Evolutionary conservation across 2,113 vertebrate species (phyloP).

Genomic region (Phalacrocorax carbo): DNA sequence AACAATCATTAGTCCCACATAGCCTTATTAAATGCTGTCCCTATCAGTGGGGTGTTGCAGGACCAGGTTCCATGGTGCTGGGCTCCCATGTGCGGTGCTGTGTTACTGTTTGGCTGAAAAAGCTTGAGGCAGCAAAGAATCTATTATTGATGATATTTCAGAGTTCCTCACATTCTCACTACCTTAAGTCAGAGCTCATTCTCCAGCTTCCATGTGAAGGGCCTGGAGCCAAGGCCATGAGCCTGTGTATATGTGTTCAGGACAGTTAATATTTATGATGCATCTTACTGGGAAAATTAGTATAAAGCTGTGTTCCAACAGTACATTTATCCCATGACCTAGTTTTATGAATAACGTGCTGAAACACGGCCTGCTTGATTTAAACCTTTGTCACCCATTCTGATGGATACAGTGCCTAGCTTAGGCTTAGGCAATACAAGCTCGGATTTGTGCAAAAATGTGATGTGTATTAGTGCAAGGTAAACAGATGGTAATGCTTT

Average conservation of each 20-base stretch:
- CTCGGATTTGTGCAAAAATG: conserved; percentile 61
- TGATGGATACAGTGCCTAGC: conserved; percentile 46
- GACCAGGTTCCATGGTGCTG: rapidly evolving
- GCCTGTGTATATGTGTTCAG: conserved; percentile 53
- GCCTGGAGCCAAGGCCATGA: conserved; percentile 45
- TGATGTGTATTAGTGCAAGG: conserved; percentile 60
- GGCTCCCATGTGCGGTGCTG: neutral
- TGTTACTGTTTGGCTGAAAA: neutral
- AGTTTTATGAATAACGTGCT: conserved; percentile 65
- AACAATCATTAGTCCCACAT: neutral
- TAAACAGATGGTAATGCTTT: conserved; percentile 71
- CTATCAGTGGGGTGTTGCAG: neutral
- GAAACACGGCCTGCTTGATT: conserved; percentile 62
- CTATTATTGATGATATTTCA: neutral
- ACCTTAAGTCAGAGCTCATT: conserved; percentile 40
- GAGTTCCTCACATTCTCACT: conserved; percentile 49
- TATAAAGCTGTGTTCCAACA: conserved; percentile 61
- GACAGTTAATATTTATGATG: conserved; percentile 71
- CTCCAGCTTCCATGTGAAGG: conserved; percentile 42
- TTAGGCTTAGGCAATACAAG: conserved; percentile 21
- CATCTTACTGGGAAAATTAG: conserved; percentile 68
- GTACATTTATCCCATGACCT: conserved; percentile 65
- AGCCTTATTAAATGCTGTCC: no score
- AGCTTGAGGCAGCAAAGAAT: neutral
- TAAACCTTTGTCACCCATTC: conserved; percentile 65